Evolutionary conservation across 2,797 vertebrate species (phyloP).

Genomic region (Neopelma chrysocephalum): DNA sequence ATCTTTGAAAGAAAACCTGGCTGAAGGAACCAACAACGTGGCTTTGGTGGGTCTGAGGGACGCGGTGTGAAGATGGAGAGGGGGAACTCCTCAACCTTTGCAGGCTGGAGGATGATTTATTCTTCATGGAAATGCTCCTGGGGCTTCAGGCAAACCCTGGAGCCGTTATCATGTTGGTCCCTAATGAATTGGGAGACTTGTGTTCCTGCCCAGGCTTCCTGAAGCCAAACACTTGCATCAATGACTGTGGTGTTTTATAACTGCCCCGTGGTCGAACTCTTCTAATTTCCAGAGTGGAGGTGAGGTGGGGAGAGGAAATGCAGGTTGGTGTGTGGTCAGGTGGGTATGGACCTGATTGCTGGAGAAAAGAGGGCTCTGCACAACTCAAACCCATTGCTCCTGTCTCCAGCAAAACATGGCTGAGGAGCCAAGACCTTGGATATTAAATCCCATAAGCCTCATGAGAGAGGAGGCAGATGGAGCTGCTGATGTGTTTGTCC

Average conservation of each 20-base stretch:
- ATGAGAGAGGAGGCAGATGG: background rate
- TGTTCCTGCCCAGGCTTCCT: background rate
- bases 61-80: background rate
- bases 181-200: background rate
- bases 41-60: background rate
- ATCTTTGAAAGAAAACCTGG: background rate
- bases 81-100: background rate
- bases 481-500: background rate
- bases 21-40: rapidly evolving
- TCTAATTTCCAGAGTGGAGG: background rate
- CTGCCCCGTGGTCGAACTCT: background rate
- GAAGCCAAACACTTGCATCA: background rate
- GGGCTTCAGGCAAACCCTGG: background rate
- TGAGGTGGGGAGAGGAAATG: background rate
- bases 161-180: background rate
- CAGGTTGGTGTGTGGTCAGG: background rate
- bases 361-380: background rate
- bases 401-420: background rate
- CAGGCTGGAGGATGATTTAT: background rate
- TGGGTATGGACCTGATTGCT: background rate
- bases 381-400: rapidly evolving
- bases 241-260: background rate
- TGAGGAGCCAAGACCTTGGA: background rate
- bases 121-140: background rate
- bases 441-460: background rate